Evolutionary conservation across 2,888 invertebrate genomes (phyloP).

Genomic region (Caenorhabditis zanzibari): DNA sequence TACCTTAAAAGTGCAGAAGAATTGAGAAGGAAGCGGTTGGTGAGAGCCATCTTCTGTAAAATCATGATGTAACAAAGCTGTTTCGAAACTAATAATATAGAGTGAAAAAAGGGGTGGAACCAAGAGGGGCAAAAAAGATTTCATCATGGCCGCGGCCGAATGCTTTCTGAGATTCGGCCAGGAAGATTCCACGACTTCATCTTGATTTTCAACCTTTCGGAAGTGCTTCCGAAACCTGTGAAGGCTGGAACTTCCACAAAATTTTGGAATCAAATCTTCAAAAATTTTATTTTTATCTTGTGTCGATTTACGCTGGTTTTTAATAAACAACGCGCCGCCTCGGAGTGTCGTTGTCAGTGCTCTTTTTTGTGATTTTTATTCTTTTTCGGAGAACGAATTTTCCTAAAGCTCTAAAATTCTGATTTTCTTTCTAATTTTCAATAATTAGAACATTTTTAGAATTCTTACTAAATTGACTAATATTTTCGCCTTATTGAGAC

Average conservation of each 20-base stretch:
- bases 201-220: constrained; percentile 11
- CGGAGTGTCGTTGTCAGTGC: constrained; percentile 12
- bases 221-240: neutral
- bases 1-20: constrained; percentile 17
- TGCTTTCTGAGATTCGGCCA: constrained; percentile 2
- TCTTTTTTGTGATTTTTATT: neutral
- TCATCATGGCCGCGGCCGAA: constrained; percentile 48
- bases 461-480: no score
- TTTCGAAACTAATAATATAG: constrained; percentile 10
- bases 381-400: neutral
- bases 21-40: constrained; percentile 39
- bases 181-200: constrained; percentile 38
- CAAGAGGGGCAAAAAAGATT: neutral
- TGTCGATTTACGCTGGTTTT: constrained; percentile 13
- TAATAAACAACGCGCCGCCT: neutral
- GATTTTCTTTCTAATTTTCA: neutral
- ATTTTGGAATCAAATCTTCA: neutral
- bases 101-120: neutral
- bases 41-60: constrained; percentile 61
- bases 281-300: neutral
- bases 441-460: no score
- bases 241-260: no score
- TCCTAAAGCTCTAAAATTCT: no score
- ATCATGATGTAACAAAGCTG: constrained; percentile 33
- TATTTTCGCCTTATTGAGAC: no score